These are phyloP conservation scores for Phrynocephalus vlangalii DNA, from an alignment of 2,797 vertebrate species.

Conservation along the genomic window DNA sequence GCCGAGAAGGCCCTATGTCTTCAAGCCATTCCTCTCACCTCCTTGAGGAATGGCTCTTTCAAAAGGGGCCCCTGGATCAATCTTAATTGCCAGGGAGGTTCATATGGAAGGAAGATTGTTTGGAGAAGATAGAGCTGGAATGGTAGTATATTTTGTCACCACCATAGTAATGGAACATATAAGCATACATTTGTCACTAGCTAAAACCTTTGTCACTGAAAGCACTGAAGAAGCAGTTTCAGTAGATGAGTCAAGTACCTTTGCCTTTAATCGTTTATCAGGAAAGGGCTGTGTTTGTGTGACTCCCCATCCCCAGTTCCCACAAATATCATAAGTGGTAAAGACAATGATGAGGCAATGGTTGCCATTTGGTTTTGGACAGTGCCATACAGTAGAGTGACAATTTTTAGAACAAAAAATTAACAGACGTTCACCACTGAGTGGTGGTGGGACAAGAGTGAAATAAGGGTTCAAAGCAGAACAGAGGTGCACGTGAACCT, in stretches of 20 bases:
- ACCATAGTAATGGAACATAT: neutral
- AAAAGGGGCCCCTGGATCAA: no score
- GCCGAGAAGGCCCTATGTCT: no score
- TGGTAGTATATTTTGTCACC: slow-evolving; percentile 47
- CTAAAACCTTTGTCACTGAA: slow-evolving; percentile 29
- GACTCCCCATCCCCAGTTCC: neutral
- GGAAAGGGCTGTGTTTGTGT: slow-evolving; percentile 10
- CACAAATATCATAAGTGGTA: neutral
- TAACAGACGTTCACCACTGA: neutral
- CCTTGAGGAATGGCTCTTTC: no score
- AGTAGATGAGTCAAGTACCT: slow-evolving; percentile 35
- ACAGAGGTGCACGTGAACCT: neutral
- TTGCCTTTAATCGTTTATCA: slow-evolving; percentile 2
- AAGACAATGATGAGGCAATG: neutral
- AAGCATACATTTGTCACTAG: slow-evolving; percentile 52
- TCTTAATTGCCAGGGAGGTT: no score
- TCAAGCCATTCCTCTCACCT: no score
- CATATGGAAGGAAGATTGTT: no score
- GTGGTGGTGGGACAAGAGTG: no score
- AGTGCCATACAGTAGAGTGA: neutral
- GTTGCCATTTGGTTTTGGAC: neutral
- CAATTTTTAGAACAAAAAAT: neutral
- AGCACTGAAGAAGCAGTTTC: slow-evolving; percentile 21
- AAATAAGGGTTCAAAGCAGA: neutral
- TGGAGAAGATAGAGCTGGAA: slow-evolving; percentile 51